Evolutionary conservation across 2,797 vertebrate species (phyloP), one percentile per base, ranked within the genome.

Genomic region (Neosilurus mollespiculum): DNA sequence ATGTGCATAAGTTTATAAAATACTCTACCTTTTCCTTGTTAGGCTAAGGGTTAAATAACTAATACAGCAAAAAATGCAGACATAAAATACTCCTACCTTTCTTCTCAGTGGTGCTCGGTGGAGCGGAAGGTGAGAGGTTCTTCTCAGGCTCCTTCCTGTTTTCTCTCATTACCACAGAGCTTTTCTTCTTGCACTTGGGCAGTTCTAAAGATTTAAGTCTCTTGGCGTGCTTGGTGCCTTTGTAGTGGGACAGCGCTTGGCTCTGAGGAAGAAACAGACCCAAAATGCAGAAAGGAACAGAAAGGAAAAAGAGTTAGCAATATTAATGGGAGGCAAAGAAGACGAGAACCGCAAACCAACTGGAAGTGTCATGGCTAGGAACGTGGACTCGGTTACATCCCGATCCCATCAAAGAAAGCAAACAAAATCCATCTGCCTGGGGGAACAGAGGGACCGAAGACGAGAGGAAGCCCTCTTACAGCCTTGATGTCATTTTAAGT

Each of bases 151-250:
- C 96, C 92, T 95, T 96, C 95, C 94, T 96, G 93, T 90, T 92
- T 90, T 94, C 94, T 91, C 92, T 94, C 88, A 90, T 84, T 90
- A 92, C 88, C 91, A 89, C 91, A 84, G 95, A 91, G 92, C 94
- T 95, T 95, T 97, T 98, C 93, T 96, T 95, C 95, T 97, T 98
- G 92, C 94, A 97, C 95, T 97, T 99, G 85, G 97, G 96, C 93
- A 95, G 90, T 86, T 98, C 97, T 95, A 96, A 94, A 92, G 97
- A 95, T 96, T 99, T 99, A 92, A 99, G 95, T 95, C 97, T 99
- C 97, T 98, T 99, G 96, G 97, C 97, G 89, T 99, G 98, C 94
- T 99, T 99, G 94, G 97, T 99, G 91, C 98, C 98, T 96, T 98
- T 99, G 96, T 98, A 99, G 96, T 99, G 98, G 95, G 98, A 97